Percentiles rank a stretch among this genome's conserved stretches.
Conservation (phyloP, 2,113 vertebrate species). For the Penelope pileata region DNA sequence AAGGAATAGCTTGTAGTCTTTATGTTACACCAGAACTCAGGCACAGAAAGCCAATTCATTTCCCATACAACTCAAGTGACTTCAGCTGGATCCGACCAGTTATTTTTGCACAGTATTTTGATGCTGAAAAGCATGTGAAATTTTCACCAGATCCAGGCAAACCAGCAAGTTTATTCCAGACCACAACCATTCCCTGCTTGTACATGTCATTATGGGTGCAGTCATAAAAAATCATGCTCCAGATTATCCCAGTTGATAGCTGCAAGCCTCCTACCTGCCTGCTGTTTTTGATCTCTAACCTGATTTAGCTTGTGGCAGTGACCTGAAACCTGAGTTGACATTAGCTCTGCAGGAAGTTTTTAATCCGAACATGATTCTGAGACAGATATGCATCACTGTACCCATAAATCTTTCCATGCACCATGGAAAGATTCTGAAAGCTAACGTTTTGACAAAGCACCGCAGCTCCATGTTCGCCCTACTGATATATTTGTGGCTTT, state of each 20-base stretch:
- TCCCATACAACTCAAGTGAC: background rate
- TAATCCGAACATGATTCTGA: background rate
- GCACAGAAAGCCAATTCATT: background rate
- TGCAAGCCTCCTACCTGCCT: constrained; percentile 8
- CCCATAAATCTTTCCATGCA: constrained; percentile 24
- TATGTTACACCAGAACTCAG: background rate
- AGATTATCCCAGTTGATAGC: constrained; percentile 46
- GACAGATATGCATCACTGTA: constrained; percentile 40
- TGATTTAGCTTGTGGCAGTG: constrained; percentile 20
- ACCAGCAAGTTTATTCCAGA: constrained; percentile 24
- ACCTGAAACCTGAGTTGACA: constrained; percentile 30
- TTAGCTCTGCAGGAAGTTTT: constrained; percentile 56
- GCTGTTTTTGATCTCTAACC: constrained; percentile 36
- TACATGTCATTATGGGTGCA: background rate
- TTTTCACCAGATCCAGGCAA: constrained; percentile 40
- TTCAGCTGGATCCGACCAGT: constrained; percentile 1
- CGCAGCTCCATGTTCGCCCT: background rate
- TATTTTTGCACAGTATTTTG: background rate
- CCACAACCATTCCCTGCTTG: background rate
- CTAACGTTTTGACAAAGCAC: background rate
- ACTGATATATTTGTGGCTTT: background rate
- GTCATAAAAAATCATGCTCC: background rate
- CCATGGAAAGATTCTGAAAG: background rate
- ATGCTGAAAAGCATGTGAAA: background rate
- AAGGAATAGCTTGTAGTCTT: background rate